Base-by-base conservation (phyloP, 1,140 invertebrate species). In the Oryzaephilus surinamensis region DNA sequence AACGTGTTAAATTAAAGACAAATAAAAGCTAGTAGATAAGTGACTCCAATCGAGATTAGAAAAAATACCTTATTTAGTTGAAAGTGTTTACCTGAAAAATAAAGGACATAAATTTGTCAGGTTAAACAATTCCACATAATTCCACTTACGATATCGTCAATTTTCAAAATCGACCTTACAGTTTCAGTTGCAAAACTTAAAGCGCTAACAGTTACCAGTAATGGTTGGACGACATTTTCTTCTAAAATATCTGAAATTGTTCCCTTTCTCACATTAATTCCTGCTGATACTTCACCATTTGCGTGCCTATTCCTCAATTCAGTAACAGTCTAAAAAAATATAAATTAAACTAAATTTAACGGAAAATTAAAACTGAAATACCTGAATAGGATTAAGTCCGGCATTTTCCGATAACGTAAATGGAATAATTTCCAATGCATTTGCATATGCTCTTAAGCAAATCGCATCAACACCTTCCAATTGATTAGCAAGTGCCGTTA, bases 401-500 rank as follows among this genome's bases (percentile, higher is more conserved):
- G 96, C 95, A 66, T 99, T 99, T 69, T 99, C 97, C n/a, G 97
- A 92, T 34, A 99, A 69, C 2, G 97, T 99, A 32, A 83, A 95
- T 2, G 97, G 97, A 58, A 99, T 89, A 3, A 99, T 81, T 69
- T 98, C 94, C 14, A 99, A 67, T 1, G 96, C 92, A 61, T 97
- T 87, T 6, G 95, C 92, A 71, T 90, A 99, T 1, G 90, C 93
- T 46, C 84, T 74, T 43, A 88, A 79, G 58, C 95, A 98, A 62
- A 97, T 97, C 31, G 94, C 87, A 62, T 97, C 86, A 27, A 94
- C 81, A 31, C 95, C 96, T 23, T 80, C 77, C 2, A 96, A 72
- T 0, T 80, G 80, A 48, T 93, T 77, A 0, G 93, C 82, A 43
- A 82, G 72, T 8, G 85, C 76, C 16, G 81, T 79, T n/a, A 99